These are phyloP conservation scores for Corythornis madagascariensis DNA, from an alignment of 2,113 vertebrate species.

Conservation along the genomic window DNA sequence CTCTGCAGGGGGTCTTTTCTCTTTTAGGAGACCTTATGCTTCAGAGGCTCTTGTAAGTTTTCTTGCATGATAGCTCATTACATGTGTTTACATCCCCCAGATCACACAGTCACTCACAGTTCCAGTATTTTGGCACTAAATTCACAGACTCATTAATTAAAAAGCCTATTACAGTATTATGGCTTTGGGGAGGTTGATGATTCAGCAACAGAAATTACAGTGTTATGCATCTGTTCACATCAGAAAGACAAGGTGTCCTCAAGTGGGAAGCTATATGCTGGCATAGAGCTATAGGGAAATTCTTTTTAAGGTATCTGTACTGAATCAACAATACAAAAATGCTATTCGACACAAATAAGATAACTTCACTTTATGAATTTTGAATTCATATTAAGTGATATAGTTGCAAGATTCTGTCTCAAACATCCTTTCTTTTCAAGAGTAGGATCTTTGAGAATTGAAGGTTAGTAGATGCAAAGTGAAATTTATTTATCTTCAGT, in stretches of 20 bases:
- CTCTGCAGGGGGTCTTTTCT: neutral
- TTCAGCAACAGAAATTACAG: neutral
- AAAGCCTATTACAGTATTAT: neutral
- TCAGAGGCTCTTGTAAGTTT: neutral
- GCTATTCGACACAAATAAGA: neutral
- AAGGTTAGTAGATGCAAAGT: neutral
- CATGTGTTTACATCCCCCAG: neutral
- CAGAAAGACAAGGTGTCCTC: neutral
- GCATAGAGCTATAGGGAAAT: neutral
- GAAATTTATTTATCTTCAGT: neutral
- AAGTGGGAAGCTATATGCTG: neutral
- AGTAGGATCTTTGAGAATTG: neutral
- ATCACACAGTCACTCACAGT: neutral
- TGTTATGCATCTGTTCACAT: neutral
- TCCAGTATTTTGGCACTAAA: neutral
- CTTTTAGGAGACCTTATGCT: neutral
- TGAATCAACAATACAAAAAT: neutral
- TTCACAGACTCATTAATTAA: conserved; percentile 12
- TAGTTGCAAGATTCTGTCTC: neutral
- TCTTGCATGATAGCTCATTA: neutral
- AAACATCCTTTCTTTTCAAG: neutral
- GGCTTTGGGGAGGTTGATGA: neutral
- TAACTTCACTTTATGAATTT: neutral
- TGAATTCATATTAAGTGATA: neutral
- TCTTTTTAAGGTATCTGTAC: neutral